Evolutionary conservation across 2,888 invertebrate species (phyloP), one percentile per base, ranked within the genome.

Genomic region (Clunio marinus): DNA sequence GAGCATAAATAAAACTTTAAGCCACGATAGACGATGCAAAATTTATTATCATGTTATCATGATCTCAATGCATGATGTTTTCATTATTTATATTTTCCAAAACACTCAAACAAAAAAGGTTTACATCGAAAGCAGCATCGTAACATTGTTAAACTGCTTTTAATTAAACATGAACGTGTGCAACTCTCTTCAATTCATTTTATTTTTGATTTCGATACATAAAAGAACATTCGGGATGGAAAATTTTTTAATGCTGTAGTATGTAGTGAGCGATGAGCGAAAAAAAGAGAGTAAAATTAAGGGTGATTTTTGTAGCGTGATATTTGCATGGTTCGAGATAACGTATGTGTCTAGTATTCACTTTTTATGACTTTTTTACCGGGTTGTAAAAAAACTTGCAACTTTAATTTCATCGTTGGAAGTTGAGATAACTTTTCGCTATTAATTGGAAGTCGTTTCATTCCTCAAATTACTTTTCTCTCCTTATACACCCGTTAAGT

Each of bases 11-110:
- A n/a, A n/a, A n/a, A n/a, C n/a, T n/a, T n/a, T 41, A 13, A n/a
- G 15, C 10, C 2, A 10, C 10, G 41, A 41, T 41, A 41, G n/a
- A 41, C 41, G 10, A n/a, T 20, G 20, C 59, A 20, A 59, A 27
- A 59, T 59, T 59, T 59, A 59, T 59, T 59, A 59, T 59, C 59
- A 59, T 59, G 28, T 59, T 59, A 59, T 59, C 59, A 59, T 59
- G 59, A 59, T 59, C 32, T 32, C 20, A 32, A 32, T 32, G 5
- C 51, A 55, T 55, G 22, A 55, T 24, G 20, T 8, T 17, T 59
- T 59, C 35, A 28, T 13, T 22, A n/a, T 20, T 32, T 59, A 15
- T 32, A 32, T 35, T 7, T 58, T 5, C 24, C 10, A 4, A 35
- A 35, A 2, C 8, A 2, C n/a, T 35, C 35, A 22, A 22, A 13